Evolutionary conservation across 2,113 vertebrate genomes (phyloP), one percentile per base, ranked within the genome.

Genomic region (Dolichallabes microphthalmus): DNA sequence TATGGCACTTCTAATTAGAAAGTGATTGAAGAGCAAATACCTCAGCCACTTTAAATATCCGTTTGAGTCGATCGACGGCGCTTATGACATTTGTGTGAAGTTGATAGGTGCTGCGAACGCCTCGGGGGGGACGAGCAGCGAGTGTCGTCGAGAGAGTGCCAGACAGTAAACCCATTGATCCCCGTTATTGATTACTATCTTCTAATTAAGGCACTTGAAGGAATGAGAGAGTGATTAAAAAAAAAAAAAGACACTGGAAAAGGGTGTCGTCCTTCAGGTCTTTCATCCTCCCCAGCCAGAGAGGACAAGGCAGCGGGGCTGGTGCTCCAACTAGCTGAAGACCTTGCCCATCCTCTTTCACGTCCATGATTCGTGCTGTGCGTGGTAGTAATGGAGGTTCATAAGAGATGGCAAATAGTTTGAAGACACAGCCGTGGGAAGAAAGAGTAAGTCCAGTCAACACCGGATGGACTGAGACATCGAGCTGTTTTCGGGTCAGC

Each of bases 281-380:
- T 25, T 77, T 76, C 52, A 20, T 20, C 22, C 0, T 2, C 1
- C 27, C n/a, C n/a, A 12, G 11, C 27, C 57, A n/a, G 4, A 27
- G 50, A 76, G 73, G n/a, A 76, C 50, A 74, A 7, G 39, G 22
- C 45, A 58, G 27, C 53, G 12, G 92, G 92, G 92, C 92, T 45
- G 90, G 82, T 84, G 75, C 86, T 90, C 92, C 91, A 93, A 92
- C 93, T 93, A 94, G 90, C 91, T 81, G 91, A 88, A 87, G 78
- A 82, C 80, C 85, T 82, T 85, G 25, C 82, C 88, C 69, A 88
- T 20, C 39, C 19, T 64, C 52, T 1, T 19, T 22, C 3, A 60
- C 2, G 4, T 58, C 22, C 9, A 2, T 58, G 30, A 9, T 78
- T 58, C 76, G 39, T 52, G 79, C 27, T 81, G 4, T 82, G 86